Base-by-base conservation (phyloP, 2,888 invertebrate genomes). In the Sepiola atlantica region DNA sequence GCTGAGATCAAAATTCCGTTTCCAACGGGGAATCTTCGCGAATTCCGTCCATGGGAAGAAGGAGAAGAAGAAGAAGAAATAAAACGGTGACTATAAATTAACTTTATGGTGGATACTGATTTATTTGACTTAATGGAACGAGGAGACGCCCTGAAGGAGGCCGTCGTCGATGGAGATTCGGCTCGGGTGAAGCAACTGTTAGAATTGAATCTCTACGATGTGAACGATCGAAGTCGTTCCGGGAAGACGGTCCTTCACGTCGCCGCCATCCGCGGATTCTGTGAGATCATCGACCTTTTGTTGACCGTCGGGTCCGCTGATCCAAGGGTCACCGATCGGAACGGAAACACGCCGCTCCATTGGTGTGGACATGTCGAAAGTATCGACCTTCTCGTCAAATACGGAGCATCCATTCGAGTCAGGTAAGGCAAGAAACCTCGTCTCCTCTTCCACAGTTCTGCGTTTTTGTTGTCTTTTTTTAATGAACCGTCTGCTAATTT, bases 291-390 rank as follows among this genome's bases (percentile, higher is more conserved):
- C n/a, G 93, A 94, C 45, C 18, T 95, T 35, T 93, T 96, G 24
- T 93, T 96, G 18, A 94, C 95, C 32, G 16, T 77, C 32, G 90
- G 95, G 35, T 95, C 95, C 8, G 96, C 95, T 3, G 95, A 96
- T 90, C 95, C 95, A 1, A 95, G 93, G 18, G 94, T 94, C 21
- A 61, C 93, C 35, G 96, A 96, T 93, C 94, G 93, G 20, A 95
- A 95, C 57, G 96, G 96, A 14, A 96, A 96, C 94, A 96, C 96
- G 12, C 95, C 96, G 18, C 95, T 96, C 20, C 96, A 96, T 94
- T 96, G 95, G 95, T 96, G 96, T 94, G 96, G 96, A 35, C 95
- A 96, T 94, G 35, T 94, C 54, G 96, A 96, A 20, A 95, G 95
- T 10, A 93, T 96, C 14, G 95, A 96, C 35, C 90, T 94, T 12